Evolutionary conservation across 2,797 vertebrate genomes (phyloP), one percentile per base, ranked within the genome.

Genomic region (Halcyon badia): DNA sequence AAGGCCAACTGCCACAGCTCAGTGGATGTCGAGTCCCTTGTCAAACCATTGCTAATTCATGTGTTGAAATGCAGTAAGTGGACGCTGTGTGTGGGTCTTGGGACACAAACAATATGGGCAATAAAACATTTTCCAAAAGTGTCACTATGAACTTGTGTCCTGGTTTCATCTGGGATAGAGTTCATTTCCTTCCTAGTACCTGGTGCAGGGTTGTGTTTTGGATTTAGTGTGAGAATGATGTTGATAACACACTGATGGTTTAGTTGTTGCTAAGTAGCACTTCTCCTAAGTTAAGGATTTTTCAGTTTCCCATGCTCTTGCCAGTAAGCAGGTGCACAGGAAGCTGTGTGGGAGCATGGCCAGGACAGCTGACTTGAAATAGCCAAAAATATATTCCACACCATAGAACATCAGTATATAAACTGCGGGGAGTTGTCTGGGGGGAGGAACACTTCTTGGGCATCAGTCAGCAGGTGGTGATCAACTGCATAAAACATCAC

Each of bases 91-190:
- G 18, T 11, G 31, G 11, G 25, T 44, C 28, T 71, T 3, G 2
- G 33, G 26, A 54, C 25, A 57, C 0, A 1, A 71, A 61, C 5
- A 75, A 60, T 21, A 72, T 0, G 14, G 14, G 11, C 37, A 54
- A 37, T 33, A 39, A 71, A 83, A 64, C 13, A 28, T 64, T 68
- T 66, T 18, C 24, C 28, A 35, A 26, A 44, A 76, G 9, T 10
- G 4, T 24, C 10, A 2, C 11, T 6, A 3, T 3, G 5, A 75
- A 75, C 0, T 0, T 33, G 49, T 41, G 18, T 42, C 57, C 33
- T 60, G 57, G 7, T 58, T 58, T 33, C 20, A 10, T 33, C n/a
- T 58, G 21, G n/a, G 22, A 60, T 35, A 60, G 22, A 35, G 22
- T 35, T 60, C 14, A 60, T 35, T 37, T 60, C 35, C 33, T 25